These are phyloP conservation scores for Callopanchax toddi DNA, from an alignment of 2,113 vertebrate species.

Conservation along the genomic window DNA sequence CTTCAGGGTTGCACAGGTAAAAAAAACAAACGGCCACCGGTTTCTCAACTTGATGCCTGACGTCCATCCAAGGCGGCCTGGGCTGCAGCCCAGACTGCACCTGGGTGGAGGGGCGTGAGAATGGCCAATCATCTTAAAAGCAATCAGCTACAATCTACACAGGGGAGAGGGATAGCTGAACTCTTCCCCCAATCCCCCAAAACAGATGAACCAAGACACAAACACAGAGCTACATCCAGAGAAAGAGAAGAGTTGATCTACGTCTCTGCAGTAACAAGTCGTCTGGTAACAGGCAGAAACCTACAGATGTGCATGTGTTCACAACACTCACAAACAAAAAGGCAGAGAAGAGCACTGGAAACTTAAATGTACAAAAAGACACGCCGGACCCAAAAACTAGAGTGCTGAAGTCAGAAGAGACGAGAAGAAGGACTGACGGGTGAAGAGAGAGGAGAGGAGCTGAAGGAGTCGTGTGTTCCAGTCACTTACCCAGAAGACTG, in stretches of 20 bases:
- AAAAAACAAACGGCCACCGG: slow-evolving; percentile 30
- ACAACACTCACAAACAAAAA: slow-evolving; percentile 46
- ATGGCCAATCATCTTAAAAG: slow-evolving; percentile 77
- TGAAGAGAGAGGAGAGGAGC: neutral
- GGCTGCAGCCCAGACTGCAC: slow-evolving; percentile 29
- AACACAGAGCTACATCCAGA: slow-evolving; percentile 57
- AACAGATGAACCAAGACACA: slow-evolving; percentile 58
- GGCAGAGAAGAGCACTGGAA: slow-evolving; percentile 18
- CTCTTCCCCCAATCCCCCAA: slow-evolving; percentile 73
- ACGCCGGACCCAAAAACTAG: slow-evolving; percentile 33
- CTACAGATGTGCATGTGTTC: slow-evolving; percentile 23
- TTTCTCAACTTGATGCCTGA: slow-evolving; percentile 46
- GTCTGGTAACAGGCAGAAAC: slow-evolving; percentile 32
- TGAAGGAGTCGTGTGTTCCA: slow-evolving; percentile 11
- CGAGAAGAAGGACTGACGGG: slow-evolving; percentile 19
- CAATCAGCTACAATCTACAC: slow-evolving; percentile 78
- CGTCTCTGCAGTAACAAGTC: slow-evolving; percentile 7
- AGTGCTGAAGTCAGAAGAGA: slow-evolving; percentile 41
- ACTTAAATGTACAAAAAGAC: slow-evolving; percentile 17
- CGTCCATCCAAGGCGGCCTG: slow-evolving; percentile 59
- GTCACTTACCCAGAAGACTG: slow-evolving; percentile 58
- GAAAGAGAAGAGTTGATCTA: slow-evolving; percentile 30
- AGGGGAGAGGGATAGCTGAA: slow-evolving; percentile 76
- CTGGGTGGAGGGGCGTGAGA: slow-evolving; percentile 55
- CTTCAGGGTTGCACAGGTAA: slow-evolving; percentile 57